Evolutionary conservation across 2,113 vertebrate species (phyloP), one percentile per base, ranked within the genome.

Genomic region (Sphaerodactylus townsendi): DNA sequence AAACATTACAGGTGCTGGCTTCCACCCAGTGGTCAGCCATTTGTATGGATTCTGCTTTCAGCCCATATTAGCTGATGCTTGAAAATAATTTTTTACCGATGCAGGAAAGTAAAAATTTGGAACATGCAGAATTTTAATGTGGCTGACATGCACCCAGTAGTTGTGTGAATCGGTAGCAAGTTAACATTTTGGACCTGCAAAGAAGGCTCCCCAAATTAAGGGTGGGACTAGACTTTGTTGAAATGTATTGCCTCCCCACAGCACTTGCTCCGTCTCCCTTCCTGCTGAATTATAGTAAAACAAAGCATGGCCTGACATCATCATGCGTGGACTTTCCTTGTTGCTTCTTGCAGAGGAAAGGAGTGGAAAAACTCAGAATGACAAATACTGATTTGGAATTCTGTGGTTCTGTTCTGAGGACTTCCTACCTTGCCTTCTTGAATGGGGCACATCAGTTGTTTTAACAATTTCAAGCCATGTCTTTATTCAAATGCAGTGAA

Each of bases 381-480:
- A 14, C 68, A 72, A 44, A 64, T 78, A 21, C 68, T 10, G 1
- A 19, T 19, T 28, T 15, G 17, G 37, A 77, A 71, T 71, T 21
- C 17, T 56, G 14, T 35, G 39, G 30, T 41, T 66, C 39, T 44
- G 69, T 37, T 13, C 28, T 62, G 33, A 73, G 75, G 53, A 85
- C 76, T 50, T 79, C 46, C 53, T 79, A 68, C 9, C 41, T 62
- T 84, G 39, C 50, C 64, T 78, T 75, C 76, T 79, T 79, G n/a
- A 79, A 78, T 33, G 62, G 39, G 68, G 62, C 76, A 78, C 21
- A 41, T 13, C 75, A 79, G 56, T 46, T 85, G 76, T 72, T 85
- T 46, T 71, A 82, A 64, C 30, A 73, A 56, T 73, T 79, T 79
- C 53, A 85, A 71, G 23, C 5, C 23, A 71, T 35, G 53, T 35